phyloP scores from a whole-genome alignment of 2,113 vertebrate species.

The Neofelis nebulosa region DNA sequence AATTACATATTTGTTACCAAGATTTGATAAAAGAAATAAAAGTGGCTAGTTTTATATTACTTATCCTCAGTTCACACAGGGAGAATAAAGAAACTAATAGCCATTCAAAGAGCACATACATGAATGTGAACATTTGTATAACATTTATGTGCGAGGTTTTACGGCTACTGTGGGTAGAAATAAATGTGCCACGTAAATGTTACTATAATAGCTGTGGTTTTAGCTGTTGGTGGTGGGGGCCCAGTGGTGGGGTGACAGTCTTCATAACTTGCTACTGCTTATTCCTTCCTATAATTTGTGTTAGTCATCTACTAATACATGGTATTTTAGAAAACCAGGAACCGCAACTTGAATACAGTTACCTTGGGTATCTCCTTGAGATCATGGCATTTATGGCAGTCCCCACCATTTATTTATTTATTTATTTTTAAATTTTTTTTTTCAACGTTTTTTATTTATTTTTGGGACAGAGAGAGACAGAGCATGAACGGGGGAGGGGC shows the following conservation, averaged over 20 bases:
- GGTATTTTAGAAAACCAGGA: neutral
- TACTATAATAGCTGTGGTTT: neutral
- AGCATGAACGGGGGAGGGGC: too few species aligned
- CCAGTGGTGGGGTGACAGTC: neutral
- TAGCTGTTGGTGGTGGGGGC: neutral
- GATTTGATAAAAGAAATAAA: neutral
- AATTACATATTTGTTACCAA: neutral
- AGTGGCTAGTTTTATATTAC: neutral
- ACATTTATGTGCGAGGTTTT: neutral
- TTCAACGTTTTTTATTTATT: too few species aligned
- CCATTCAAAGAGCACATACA: neutral
- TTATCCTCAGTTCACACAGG: neutral
- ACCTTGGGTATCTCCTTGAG: neutral
- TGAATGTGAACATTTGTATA: neutral
- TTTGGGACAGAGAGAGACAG: too few species aligned
- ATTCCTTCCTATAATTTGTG: neutral
- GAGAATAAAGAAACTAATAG: neutral
- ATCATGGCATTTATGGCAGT: too few species aligned
- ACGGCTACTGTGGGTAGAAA: rapidly evolving
- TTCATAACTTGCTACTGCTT: neutral
- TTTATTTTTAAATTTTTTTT: too few species aligned
- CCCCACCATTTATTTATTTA: too few species aligned
- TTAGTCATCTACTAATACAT: neutral
- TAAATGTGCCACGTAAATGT: rapidly evolving
- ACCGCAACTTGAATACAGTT: neutral